Conservation (phyloP, 2,113 vertebrate species). For the Bufo bufo region DNA sequence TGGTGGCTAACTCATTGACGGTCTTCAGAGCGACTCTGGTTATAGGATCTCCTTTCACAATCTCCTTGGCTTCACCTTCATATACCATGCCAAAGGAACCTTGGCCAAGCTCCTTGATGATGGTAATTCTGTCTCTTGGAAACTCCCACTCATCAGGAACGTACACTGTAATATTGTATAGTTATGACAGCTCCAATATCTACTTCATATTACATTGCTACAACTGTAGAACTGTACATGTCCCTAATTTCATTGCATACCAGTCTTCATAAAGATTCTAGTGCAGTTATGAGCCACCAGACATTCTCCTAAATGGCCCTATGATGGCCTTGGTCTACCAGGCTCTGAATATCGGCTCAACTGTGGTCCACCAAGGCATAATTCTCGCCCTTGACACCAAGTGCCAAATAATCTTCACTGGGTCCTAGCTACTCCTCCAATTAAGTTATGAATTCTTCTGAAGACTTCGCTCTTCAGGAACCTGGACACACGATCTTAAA, state of each 20-base stretch:
- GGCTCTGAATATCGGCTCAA: neutral
- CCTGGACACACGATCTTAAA: neutral
- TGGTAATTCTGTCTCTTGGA: constrained; percentile 74
- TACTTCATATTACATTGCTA: neutral
- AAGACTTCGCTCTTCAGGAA: neutral
- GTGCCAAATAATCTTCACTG: neutral
- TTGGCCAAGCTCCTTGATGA: constrained; percentile 79
- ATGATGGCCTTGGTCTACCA: neutral
- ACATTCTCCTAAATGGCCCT: neutral
- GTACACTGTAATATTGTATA: constrained; percentile 69
- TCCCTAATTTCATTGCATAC: neutral
- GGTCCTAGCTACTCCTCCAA: neutral
- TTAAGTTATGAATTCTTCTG: neutral
- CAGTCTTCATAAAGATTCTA: neutral
- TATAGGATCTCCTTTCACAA: constrained; percentile 66
- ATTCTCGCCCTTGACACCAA: neutral
- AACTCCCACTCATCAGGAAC: constrained; percentile 80
- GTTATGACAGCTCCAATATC: neutral
- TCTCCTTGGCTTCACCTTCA: constrained; percentile 71
- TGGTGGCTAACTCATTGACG: constrained; percentile 77
- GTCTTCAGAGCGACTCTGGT: constrained; percentile 80
- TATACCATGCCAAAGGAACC: constrained; percentile 84
- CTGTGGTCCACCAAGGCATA: neutral
- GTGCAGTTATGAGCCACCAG: neutral
- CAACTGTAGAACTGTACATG: neutral